These are phyloP conservation scores for Alfaro cultratus DNA, from an alignment of 2,797 vertebrate genomes.

Conservation along the genomic window DNA sequence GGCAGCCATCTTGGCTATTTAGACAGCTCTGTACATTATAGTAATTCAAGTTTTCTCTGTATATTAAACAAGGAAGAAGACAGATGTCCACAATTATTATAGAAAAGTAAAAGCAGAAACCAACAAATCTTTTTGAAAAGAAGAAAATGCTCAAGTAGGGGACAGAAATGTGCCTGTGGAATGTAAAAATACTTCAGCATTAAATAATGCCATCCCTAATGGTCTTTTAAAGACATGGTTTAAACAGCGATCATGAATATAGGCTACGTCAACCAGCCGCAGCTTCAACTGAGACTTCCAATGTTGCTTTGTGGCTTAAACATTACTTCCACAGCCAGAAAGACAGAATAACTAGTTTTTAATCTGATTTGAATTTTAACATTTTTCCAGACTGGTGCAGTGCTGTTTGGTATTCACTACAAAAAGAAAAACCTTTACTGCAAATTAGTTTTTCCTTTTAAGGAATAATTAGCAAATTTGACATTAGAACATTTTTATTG, in stretches of 20 bases:
- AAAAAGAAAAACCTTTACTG: constrained; percentile 4
- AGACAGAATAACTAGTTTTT: constrained; percentile 60
- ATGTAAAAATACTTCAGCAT: constrained; percentile 70
- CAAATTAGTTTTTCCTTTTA: constrained; percentile 23
- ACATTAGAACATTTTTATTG: not conserved
- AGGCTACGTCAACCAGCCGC: constrained; percentile 61
- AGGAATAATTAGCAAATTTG: not conserved
- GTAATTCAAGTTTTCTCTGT: constrained; percentile 59
- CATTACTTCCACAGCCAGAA: constrained; percentile 67
- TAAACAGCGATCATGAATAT: constrained; percentile 57
- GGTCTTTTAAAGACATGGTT: constrained; percentile 72
- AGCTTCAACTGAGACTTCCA: constrained; percentile 49
- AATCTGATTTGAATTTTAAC: constrained; percentile 73
- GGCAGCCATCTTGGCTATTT: constrained; percentile 41
- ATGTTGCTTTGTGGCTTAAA: constrained; percentile 60
- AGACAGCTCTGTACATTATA: constrained; percentile 35
- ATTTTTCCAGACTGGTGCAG: constrained; percentile 59
- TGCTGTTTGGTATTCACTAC: not conserved
- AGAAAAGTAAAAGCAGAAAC: constrained; percentile 49
- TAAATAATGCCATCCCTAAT: constrained; percentile 68
- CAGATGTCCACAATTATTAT: constrained; percentile 58
- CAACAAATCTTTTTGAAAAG: constrained; percentile 32
- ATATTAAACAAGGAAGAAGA: constrained; percentile 50
- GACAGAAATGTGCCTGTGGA: constrained; percentile 47
- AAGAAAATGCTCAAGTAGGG: constrained; percentile 56